A percentile compares a stretch with the other conserved stretches of the same genome.
Evolutionary conservation across 2,113 vertebrate genomes (phyloP).

Genomic region (Lophochroa leadbeateri): DNA sequence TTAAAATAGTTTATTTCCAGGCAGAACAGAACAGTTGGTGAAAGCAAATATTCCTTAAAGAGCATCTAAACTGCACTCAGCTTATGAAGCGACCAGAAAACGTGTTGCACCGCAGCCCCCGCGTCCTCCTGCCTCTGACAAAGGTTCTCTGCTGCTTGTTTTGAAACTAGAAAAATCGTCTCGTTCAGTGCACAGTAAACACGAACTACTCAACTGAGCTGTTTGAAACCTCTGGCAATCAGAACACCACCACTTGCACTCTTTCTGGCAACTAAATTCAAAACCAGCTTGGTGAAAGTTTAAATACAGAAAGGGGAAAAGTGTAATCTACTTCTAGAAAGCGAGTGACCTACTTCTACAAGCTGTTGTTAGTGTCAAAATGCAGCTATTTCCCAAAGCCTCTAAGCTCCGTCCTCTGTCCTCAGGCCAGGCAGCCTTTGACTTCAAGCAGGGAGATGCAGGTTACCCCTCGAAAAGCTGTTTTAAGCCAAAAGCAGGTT

Average conservation of each 20-base stretch:
- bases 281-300: slow-evolving; percentile 58
- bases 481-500: background rate
- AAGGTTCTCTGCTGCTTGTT: slow-evolving; percentile 16
- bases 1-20: background rate
- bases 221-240: slow-evolving; percentile 34
- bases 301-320: slow-evolving; percentile 51
- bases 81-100: background rate
- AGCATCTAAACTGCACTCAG: background rate
- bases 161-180: slow-evolving; percentile 1
- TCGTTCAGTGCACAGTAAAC: slow-evolving; percentile 34
- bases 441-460: background rate
- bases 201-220: slow-evolving; percentile 20
- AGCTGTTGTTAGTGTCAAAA: slow-evolving; percentile 56
- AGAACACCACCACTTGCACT: background rate
- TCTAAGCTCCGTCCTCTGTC: background rate
- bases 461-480: background rate
- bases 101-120: background rate
- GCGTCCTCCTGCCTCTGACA: background rate
- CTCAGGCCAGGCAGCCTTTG: background rate
- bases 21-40: background rate
- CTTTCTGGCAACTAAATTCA: slow-evolving; percentile 48
- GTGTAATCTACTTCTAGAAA: slow-evolving; percentile 43
- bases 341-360: slow-evolving; percentile 46
- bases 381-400: slow-evolving; percentile 23
- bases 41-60: background rate